A percentile compares a stretch with the other conserved stretches of the same genome.
Conservation (phyloP, 2,888 invertebrate species). For the Tipula confusa region DNA sequence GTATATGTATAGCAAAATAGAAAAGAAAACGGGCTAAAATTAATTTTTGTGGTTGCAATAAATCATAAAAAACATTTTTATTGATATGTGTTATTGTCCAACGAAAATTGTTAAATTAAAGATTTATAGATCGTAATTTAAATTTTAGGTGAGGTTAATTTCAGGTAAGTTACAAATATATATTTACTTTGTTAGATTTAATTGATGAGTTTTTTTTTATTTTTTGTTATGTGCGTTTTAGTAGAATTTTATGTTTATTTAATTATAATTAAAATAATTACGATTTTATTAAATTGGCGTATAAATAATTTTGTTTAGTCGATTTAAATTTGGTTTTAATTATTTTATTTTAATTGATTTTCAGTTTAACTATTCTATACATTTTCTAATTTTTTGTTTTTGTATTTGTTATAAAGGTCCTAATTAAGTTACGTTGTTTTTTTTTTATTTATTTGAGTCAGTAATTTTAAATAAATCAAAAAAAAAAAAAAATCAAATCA, state of each 20-base stretch:
- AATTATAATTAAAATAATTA: neutral
- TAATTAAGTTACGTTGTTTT: neutral
- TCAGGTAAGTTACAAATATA: neutral
- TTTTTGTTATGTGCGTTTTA: conserved; percentile 25
- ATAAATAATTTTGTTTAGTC: neutral
- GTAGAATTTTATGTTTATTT: neutral
- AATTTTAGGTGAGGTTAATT: neutral
- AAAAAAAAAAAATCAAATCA: neutral
- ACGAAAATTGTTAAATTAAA: neutral
- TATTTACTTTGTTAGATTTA: neutral
- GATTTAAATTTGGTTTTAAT: neutral
- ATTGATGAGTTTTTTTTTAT: neutral
- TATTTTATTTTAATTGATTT: conserved; percentile 12
- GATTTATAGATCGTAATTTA: neutral
- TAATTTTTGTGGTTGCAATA: neutral
- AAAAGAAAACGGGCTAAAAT: neutral
- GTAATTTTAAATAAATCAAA: conserved; percentile 9
- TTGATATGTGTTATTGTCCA: conserved; percentile 3
- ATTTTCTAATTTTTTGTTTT: neutral
- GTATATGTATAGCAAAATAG: too few species aligned
- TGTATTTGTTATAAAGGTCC: neutral
- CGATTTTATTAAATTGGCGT: neutral
- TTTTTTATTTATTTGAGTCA: neutral
- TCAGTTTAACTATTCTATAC: neutral
- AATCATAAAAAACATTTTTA: neutral